These are phyloP conservation scores for Bombus sylvicola DNA, from an alignment of 1,140 invertebrate species.

Conservation along the genomic window DNA sequence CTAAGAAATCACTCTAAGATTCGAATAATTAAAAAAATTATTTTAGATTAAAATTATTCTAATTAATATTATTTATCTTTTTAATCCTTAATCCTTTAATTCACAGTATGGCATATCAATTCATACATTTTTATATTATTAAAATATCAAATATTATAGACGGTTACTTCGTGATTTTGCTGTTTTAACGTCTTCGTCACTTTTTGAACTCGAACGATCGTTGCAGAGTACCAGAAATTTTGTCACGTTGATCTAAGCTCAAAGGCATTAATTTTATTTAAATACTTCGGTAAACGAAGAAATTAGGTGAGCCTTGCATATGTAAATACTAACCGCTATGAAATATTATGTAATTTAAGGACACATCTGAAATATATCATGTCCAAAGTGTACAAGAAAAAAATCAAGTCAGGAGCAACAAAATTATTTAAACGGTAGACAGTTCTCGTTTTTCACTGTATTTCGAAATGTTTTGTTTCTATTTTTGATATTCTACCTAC, in stretches of 20 bases:
- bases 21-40: too few relatives aligned
- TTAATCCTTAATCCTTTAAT: background rate
- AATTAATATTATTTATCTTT: background rate
- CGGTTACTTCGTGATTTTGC: background rate
- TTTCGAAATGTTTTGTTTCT: conserved; percentile 19
- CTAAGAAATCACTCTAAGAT: background rate
- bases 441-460: conserved; percentile 21
- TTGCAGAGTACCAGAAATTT: background rate
- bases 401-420: conserved; percentile 50
- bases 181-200: conserved; percentile 17
- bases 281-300: background rate
- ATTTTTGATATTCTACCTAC: too few relatives aligned
- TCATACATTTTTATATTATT: background rate
- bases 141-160: background rate
- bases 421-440: conserved; percentile 69
- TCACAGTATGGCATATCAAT: background rate
- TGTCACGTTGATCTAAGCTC: background rate
- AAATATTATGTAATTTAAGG: conserved; percentile 11
- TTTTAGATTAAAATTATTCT: background rate
- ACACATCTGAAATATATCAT: conserved; percentile 30
- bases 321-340: conserved; percentile 20
- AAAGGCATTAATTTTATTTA: background rate
- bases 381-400: conserved; percentile 57
- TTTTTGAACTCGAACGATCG: conserved; percentile 10
- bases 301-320: conserved; percentile 56